Evolutionary conservation across 2,113 vertebrate genomes (phyloP).

Genomic region (Anhinga rufa): DNA sequence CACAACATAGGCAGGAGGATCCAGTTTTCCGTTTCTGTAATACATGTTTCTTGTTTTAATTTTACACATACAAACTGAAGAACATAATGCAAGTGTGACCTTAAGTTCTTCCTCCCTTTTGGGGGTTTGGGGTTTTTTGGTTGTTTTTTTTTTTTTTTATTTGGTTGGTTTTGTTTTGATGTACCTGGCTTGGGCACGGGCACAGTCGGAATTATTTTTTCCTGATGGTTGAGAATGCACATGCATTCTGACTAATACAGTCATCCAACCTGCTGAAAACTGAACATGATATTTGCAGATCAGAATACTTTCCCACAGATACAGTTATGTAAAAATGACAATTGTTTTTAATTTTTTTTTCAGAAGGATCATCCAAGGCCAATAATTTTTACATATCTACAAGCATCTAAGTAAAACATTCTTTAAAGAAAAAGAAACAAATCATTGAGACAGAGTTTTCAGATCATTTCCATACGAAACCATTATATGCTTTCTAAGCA

Average conservation of each 20-base stretch:
- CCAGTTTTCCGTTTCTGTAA: neutral
- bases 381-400: neutral
- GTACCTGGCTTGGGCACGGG: neutral
- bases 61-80: neutral
- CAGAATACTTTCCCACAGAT: neutral
- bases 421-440: neutral
- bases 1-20: neutral
- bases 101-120: neutral
- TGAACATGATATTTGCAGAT: neutral
- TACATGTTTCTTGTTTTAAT: rapidly evolving
- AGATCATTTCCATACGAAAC: neutral
- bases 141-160: no score
- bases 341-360: neutral
- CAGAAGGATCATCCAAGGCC: neutral
- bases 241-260: neutral
- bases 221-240: no score
- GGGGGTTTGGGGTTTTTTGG: no score
- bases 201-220: neutral
- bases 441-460: neutral
- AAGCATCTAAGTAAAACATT: neutral
- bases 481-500: neutral
- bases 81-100: neutral
- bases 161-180: neutral
- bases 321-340: neutral
- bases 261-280: neutral